Evolutionary conservation across 2,797 vertebrate species (phyloP).

Genomic region (Hoplostethus atlanticus): DNA sequence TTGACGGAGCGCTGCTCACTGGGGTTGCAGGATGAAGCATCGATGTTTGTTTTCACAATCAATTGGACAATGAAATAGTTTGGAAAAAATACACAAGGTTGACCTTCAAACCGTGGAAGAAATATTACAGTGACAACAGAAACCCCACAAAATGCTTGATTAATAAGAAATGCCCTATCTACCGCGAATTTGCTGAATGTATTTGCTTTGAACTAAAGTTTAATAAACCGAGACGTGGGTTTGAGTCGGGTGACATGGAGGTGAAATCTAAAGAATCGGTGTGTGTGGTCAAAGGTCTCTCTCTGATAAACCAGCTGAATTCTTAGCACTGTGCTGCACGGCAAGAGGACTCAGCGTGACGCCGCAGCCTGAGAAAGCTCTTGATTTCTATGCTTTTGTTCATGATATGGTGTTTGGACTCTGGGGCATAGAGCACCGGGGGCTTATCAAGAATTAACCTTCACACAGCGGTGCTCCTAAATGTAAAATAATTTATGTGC

Average conservation of each 20-base stretch:
- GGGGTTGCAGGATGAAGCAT: constrained; percentile 55
- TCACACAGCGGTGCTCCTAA: constrained; percentile 67
- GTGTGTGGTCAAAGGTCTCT: constrained; percentile 65
- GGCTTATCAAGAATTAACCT: constrained; percentile 71
- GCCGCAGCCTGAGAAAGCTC: constrained; percentile 53
- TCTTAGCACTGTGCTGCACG: constrained; percentile 47
- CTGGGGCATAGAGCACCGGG: constrained; percentile 46
- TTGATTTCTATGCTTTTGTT: constrained; percentile 64
- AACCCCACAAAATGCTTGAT: constrained; percentile 4
- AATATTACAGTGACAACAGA: constrained; percentile 40
- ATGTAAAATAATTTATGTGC: constrained; percentile 78
- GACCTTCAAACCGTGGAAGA: constrained; percentile 36
- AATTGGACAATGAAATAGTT: constrained; percentile 43
- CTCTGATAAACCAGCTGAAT: constrained; percentile 71
- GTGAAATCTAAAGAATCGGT: constrained; percentile 66
- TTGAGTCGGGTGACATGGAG: constrained; percentile 45
- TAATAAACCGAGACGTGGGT: constrained; percentile 50
- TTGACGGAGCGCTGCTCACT: constrained; percentile 62
- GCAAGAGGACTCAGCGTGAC: constrained; percentile 56
- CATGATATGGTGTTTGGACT: constrained; percentile 58
- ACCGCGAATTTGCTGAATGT: constrained; percentile 12
- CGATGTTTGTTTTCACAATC: constrained; percentile 61
- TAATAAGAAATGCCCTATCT: constrained; percentile 13
- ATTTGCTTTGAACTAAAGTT: constrained; percentile 56
- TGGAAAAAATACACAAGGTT: constrained; percentile 44